Conservation (phyloP, 2,797 vertebrate genomes). For the Crax fasciolata region DNA sequence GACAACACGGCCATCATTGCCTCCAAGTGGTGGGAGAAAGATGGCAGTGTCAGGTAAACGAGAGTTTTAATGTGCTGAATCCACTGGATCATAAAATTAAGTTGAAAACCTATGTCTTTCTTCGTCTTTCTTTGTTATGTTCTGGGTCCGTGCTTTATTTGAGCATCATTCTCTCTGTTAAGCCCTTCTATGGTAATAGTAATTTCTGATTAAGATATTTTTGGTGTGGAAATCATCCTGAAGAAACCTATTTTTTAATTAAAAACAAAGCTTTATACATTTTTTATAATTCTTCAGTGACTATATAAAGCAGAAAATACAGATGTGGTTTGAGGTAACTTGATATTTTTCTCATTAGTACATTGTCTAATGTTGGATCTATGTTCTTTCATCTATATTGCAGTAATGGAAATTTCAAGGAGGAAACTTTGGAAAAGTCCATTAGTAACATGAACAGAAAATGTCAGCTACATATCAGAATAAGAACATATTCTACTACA, state of each 20-base stretch:
- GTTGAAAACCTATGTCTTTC: neutral
- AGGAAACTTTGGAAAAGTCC: neutral
- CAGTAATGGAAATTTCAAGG: neutral
- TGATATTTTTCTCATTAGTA: neutral
- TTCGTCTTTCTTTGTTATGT: neutral
- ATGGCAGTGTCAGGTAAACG: accelerated
- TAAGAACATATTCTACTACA: neutral
- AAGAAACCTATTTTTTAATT: accelerated
- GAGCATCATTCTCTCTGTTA: neutral
- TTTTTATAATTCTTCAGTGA: neutral
- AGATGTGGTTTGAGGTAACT: neutral
- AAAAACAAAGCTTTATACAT: neutral
- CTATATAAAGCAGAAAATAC: neutral
- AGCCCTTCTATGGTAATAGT: neutral
- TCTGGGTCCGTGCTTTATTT: neutral
- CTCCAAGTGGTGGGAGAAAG: neutral
- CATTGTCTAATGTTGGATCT: neutral
- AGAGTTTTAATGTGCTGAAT: neutral
- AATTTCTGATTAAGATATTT: neutral
- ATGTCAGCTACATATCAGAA: neutral
- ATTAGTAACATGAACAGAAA: neutral
- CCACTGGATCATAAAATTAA: neutral
- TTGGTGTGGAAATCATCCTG: neutral
- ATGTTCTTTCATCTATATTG: neutral
- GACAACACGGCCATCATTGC: neutral